These are phyloP conservation scores for Paramormyrops kingsleyae DNA, from an alignment of 2,113 vertebrate genomes.

Conservation along the genomic window DNA sequence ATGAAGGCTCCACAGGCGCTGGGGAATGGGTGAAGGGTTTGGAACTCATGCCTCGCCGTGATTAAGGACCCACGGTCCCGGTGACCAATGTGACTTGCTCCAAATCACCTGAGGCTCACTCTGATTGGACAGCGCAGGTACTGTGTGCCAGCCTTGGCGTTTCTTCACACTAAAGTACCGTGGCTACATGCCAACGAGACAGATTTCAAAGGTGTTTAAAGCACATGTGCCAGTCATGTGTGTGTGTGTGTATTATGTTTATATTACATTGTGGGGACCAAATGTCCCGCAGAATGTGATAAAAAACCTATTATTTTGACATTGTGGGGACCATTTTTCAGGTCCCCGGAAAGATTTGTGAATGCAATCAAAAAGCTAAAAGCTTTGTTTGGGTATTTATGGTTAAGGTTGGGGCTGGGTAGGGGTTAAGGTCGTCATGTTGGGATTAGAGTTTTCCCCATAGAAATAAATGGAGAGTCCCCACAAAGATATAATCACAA, in stretches of 20 bases:
- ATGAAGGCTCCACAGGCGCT: slow-evolving; percentile 70
- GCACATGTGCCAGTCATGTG: not conserved
- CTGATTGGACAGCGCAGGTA: not conserved
- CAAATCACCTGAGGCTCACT: not conserved
- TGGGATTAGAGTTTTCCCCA: too few species aligned
- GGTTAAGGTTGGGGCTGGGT: too few species aligned
- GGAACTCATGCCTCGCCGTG: slow-evolving; percentile 55
- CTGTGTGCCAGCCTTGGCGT: not conserved
- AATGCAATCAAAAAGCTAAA: too few species aligned
- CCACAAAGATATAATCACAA: too few species aligned
- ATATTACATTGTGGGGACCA: too few species aligned
- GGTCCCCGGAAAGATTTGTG: too few species aligned
- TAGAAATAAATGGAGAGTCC: too few species aligned
- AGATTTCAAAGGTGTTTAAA: not conserved
- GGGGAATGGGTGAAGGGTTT: slow-evolving; percentile 57
- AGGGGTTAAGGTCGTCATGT: too few species aligned
- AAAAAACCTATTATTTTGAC: too few species aligned
- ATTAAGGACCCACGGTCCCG: slow-evolving; percentile 57
- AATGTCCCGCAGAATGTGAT: too few species aligned
- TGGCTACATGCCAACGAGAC: not conserved
- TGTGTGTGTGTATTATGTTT: not conserved
- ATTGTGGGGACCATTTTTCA: too few species aligned
- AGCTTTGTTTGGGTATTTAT: too few species aligned
- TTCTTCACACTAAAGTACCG: not conserved
- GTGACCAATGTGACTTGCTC: not conserved